Evolutionary conservation across 2,113 vertebrate genomes (phyloP).

Genomic region (Malurus melanocephalus): DNA sequence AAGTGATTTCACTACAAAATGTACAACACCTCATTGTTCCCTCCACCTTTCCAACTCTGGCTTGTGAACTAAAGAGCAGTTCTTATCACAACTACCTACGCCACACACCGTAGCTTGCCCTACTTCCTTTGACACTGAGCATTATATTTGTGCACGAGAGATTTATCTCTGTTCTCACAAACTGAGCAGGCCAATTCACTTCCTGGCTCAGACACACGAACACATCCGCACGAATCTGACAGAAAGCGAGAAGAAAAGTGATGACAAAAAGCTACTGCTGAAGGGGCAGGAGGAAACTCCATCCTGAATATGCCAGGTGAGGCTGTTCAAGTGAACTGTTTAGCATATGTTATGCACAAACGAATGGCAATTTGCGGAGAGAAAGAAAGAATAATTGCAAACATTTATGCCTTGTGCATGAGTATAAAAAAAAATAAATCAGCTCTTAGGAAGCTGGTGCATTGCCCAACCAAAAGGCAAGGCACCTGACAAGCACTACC

Average conservation of each 20-base stretch:
- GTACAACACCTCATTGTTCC: not conserved
- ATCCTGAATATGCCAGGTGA: slow-evolving; percentile 35
- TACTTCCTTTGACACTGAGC: not conserved
- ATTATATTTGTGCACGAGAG: not conserved
- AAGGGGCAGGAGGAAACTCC: not conserved
- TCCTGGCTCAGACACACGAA: slow-evolving; percentile 35
- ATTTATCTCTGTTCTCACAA: slow-evolving; percentile 24
- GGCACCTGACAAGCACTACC: slow-evolving; percentile 42
- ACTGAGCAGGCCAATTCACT: slow-evolving; percentile 27
- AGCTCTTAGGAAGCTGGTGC: slow-evolving; percentile 8
- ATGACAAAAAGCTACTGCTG: slow-evolving; percentile 25
- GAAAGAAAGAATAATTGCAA: slow-evolving; percentile 54
- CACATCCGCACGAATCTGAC: not conserved
- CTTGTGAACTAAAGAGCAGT: not conserved
- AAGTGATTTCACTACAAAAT: not conserved
- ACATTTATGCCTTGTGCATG: slow-evolving; percentile 22
- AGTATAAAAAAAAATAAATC: not conserved
- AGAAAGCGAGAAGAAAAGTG: slow-evolving; percentile 15
- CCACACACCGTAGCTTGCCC: not conserved
- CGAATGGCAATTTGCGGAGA: slow-evolving; percentile 46
- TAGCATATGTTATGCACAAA: slow-evolving; percentile 44
- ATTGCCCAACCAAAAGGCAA: slow-evolving; percentile 18
- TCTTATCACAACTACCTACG: slow-evolving; percentile 17
- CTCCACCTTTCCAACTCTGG: not conserved
- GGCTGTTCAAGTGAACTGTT: slow-evolving; percentile 38